Evolutionary conservation across 2,888 invertebrate species (phyloP).

Genomic region (Drosophila kanekoi): DNA sequence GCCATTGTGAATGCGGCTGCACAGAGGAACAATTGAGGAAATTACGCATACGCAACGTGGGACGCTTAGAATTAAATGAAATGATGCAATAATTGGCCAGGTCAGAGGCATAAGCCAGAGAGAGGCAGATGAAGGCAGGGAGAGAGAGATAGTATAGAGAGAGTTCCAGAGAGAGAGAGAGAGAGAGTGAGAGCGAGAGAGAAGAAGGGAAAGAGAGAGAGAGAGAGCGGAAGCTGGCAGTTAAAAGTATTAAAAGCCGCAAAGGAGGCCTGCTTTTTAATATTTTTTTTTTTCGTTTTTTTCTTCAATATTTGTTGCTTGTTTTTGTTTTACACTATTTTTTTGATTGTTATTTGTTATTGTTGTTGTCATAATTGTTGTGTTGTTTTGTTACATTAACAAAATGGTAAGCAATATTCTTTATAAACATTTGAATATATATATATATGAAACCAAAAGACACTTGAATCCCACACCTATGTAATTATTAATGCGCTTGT

Average conservation of each 20-base stretch:
- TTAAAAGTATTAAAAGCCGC: background rate
- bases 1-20: constrained; percentile 37
- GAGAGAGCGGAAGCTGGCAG: background rate
- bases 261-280: background rate
- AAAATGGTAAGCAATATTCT: constrained; percentile 76
- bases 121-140: no score
- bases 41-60: constrained; percentile 24
- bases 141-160: background rate
- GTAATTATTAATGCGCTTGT: constrained; percentile 74
- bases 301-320: constrained; percentile 15
- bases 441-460: constrained; percentile 10
- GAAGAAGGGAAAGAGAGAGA: background rate
- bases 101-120: background rate
- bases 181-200: background rate
- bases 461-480: constrained; percentile 55
- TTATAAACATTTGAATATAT: constrained; percentile 36
- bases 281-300: background rate
- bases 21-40: constrained; percentile 47
- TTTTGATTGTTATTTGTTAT: constrained; percentile 52
- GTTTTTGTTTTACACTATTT: constrained; percentile 8
- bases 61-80: constrained; percentile 18
- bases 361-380: constrained; percentile 69
- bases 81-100: constrained; percentile 25
- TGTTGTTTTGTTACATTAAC: constrained; percentile 72
- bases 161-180: background rate